Evolutionary conservation across 2,113 vertebrate genomes (phyloP), one percentile per base, ranked within the genome.

Genomic region (Gallinago jamesoni): DNA sequence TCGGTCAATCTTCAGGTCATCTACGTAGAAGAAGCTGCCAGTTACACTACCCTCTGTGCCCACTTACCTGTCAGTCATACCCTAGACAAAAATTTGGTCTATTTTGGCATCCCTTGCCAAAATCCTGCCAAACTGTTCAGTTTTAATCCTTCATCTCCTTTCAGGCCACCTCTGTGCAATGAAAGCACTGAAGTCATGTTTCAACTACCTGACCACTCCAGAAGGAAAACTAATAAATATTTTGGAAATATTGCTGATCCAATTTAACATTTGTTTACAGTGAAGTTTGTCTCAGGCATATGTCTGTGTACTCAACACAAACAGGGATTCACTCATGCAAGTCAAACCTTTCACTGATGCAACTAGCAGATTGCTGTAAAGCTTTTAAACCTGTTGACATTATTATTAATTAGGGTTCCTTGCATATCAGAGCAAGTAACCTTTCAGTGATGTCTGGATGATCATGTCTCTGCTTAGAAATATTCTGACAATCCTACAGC

Each of bases 361-460:
- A 93, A 82, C 66, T 8, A 84, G 33, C 53, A 87, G 48, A 48
- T 20, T 64, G 57, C 84, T 91, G 60, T 60, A 76, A 94, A 95
- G 73, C 89, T 81, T 86, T 77, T 79, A 84, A 95, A 90, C 80
- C 48, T 84, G 73, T 30, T 87, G 81, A 87, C 89, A 79, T 60
- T 62, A 77, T 83, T 93, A 91, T 94, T 91, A 95, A 94, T 93
- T 82, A 87, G 63, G 13, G 57, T 28, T 73, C 62, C 70, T 60
- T 62, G 48, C 66, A n/a, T 79, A 93, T 89, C 73, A 87, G 52
- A 73, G 53, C 84, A 85, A 93, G 74, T 64, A 93, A 96, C 84
- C 81, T 96, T 89, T 79, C 74, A 79, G 66, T 16, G 69, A 89
- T 62, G 50, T 75, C 94, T 82, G 52, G 45, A 82, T 57, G 81